These are phyloP conservation scores for Rhyzopertha dominica DNA, from an alignment of 1,140 invertebrate genomes.

Conservation along the genomic window DNA sequence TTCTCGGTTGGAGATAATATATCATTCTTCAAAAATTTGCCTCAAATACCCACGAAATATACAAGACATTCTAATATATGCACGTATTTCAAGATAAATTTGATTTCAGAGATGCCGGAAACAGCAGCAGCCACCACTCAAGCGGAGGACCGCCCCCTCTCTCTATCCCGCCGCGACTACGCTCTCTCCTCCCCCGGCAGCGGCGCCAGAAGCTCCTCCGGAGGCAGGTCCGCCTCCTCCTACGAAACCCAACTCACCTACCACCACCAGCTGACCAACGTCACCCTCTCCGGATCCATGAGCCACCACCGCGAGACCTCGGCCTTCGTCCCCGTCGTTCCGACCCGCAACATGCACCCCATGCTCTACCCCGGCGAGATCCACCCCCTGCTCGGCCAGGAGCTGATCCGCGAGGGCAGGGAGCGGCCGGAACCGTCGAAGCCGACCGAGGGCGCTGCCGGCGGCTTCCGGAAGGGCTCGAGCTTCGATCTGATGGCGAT, in stretches of 20 bases:
- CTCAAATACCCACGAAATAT: too few relatives aligned
- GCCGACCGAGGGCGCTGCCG: constrained; percentile 47
- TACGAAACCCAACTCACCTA: constrained; percentile 65
- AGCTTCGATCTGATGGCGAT: constrained; percentile 77
- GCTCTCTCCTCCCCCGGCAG: constrained; percentile 28
- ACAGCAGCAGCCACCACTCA: constrained; percentile 20
- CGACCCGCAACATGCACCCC: constrained; percentile 63
- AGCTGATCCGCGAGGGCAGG: constrained; percentile 51
- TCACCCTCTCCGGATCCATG: constrained; percentile 46
- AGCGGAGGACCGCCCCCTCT: constrained; percentile 32
- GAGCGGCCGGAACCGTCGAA: constrained; percentile 50
- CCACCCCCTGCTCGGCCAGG: constrained; percentile 52
- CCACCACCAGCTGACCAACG: constrained; percentile 55
- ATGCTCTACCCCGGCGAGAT: constrained; percentile 63
- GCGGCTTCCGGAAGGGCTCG: constrained; percentile 46
- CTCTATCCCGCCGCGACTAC: constrained; percentile 31
- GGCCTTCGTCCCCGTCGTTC: constrained; percentile 78
- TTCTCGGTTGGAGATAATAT: too few relatives aligned
- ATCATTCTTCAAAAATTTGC: too few relatives aligned
- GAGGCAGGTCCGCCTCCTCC: constrained; percentile 47
- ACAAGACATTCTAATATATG: too few relatives aligned
- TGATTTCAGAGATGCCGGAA: constrained; percentile 32
- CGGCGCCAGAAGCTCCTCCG: constrained; percentile 32
- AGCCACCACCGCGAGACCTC: constrained; percentile 68
- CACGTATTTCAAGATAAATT: too few relatives aligned